These are phyloP conservation scores for Crypturellus undulatus DNA, from an alignment of 2,113 vertebrate genomes.

Conservation along the genomic window DNA sequence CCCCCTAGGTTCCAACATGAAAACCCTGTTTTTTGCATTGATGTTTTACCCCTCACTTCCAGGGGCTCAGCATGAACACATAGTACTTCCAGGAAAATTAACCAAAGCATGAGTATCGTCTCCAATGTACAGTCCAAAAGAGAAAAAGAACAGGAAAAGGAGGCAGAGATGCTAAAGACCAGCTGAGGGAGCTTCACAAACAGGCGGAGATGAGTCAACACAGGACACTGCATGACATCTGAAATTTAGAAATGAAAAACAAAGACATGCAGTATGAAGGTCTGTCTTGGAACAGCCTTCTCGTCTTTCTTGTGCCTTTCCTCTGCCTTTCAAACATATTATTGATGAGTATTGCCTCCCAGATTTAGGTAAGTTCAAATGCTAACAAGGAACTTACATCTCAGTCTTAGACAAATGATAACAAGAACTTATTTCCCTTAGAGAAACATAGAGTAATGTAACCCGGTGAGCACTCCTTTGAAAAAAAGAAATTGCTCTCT, in stretches of 20 bases:
- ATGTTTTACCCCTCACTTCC: neutral
- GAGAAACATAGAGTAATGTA: neutral
- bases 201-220: neutral
- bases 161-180: neutral
- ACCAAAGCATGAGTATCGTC: neutral
- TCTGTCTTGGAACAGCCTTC: neutral
- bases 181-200: neutral
- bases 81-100: neutral
- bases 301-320: neutral
- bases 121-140: neutral
- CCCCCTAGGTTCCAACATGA: neutral
- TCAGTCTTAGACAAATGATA: neutral
- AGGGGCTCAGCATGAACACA: neutral
- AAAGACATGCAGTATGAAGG: neutral
- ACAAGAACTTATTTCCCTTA: neutral
- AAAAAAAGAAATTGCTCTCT: slow-evolving; percentile 17
- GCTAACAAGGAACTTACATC: neutral
- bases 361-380: neutral
- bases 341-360: neutral
- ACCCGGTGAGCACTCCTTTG: neutral
- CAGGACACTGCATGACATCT: neutral
- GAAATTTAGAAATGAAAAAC: neutral
- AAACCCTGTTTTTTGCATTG: neutral
- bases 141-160: neutral
- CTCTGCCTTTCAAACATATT: neutral